Evolutionary conservation across 2,888 invertebrate genomes (phyloP), one percentile per base, ranked within the genome.

Genomic region (Colostygia pectinataria): DNA sequence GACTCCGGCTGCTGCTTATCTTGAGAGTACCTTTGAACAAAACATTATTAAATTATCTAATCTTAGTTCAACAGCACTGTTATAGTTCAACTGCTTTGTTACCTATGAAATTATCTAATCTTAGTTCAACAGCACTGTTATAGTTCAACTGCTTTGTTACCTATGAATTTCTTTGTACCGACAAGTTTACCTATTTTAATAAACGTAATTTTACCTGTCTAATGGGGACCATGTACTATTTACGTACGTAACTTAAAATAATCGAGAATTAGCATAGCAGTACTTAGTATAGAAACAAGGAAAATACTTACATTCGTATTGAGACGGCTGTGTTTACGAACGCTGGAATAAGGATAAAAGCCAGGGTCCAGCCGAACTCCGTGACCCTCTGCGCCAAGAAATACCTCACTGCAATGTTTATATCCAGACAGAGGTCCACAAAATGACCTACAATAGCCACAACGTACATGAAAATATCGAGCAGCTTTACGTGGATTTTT

Each of bases 251-350:
- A n/a, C n/a, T n/a, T n/a, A n/a, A n/a, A n/a, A n/a, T n/a, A n/a
- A n/a, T n/a, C n/a, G n/a, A n/a, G n/a, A n/a, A n/a, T n/a, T n/a
- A n/a, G n/a, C n/a, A n/a, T n/a, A n/a, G n/a, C n/a, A n/a, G n/a
- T n/a, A n/a, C n/a, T 5, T 1, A 20, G 6, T 6, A 20, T 20
- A 4, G 6, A 20, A 28, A 18, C n/a, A 12, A 39, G 8, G n/a
- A 14, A 50, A 48, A 56, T 33, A 91, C 92, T 90, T 80, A 94
- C 95, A 96, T 95, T 77, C 93, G 83, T 57, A 93, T 91, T 39
- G 95, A 95, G 41, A 96, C 93, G 7, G 93, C 92, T 7, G 94
- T 95, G 74, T 94, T 95, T 18, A 95, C 92, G 55, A 95, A 87
- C 0, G 95, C 94, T 34, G 96, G 95, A 61, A 95, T 75, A 34